These are phyloP conservation scores for Drosophila murphyi DNA, from an alignment of 1,140 invertebrate genomes.

Conservation along the genomic window DNA sequence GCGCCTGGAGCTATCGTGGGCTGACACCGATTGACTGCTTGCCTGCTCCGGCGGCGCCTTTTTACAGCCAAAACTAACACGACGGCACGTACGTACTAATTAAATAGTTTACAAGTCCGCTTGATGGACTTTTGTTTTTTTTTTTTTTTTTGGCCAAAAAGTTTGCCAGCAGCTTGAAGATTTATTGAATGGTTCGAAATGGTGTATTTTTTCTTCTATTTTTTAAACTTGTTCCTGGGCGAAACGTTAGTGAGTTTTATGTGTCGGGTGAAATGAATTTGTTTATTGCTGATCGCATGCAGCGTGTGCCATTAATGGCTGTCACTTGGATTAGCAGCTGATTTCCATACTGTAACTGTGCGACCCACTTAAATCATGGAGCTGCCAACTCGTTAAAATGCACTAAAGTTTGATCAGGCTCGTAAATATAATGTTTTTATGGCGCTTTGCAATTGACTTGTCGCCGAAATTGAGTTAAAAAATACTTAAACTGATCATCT, in stretches of 20 bases:
- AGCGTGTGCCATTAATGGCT: slow-evolving; percentile 73
- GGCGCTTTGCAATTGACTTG: slow-evolving; percentile 25
- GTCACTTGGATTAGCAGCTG: slow-evolving; percentile 66
- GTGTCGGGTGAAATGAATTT: slow-evolving; percentile 67
- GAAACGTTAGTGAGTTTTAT: slow-evolving; percentile 36
- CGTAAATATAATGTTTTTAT: slow-evolving; percentile 53
- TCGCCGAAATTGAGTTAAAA: slow-evolving; percentile 6
- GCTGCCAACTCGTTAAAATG: slow-evolving; percentile 44
- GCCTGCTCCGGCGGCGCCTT: slow-evolving; percentile 66
- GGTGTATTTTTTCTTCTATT: slow-evolving; percentile 16
- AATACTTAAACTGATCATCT: not conserved
- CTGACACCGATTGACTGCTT: slow-evolving; percentile 43
- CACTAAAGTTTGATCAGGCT: slow-evolving; percentile 32
- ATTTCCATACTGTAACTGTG: slow-evolving; percentile 45
- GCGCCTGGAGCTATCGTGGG: slow-evolving; percentile 69
- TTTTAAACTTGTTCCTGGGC: slow-evolving; percentile 52
- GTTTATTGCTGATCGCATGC: slow-evolving; percentile 65
- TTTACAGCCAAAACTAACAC: slow-evolving; percentile 79
- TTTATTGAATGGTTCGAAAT: slow-evolving; percentile 46
- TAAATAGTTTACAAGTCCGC: slow-evolving; percentile 81
- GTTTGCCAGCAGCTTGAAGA: slow-evolving; percentile 32
- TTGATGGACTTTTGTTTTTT: slow-evolving; percentile 58
- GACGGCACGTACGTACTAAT: slow-evolving; percentile 69
- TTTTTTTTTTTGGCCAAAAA: slow-evolving; percentile 5
- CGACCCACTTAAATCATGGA: slow-evolving; percentile 61